These are phyloP conservation scores for Pissodes strobi DNA, from an alignment of 1,140 invertebrate species.

Conservation along the genomic window DNA sequence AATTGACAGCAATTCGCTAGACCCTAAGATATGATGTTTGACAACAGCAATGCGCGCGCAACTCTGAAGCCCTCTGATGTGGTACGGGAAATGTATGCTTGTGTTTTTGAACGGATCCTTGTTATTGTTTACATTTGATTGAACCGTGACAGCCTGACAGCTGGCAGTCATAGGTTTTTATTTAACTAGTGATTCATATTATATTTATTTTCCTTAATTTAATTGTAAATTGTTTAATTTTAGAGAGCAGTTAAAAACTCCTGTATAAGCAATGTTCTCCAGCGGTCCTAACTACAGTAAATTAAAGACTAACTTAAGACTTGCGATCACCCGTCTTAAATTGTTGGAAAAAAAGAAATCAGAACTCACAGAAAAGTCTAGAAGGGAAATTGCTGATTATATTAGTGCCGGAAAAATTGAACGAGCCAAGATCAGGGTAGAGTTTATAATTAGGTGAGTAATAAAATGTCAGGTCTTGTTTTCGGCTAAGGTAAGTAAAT, in stretches of 20 bases:
- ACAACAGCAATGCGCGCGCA: no score
- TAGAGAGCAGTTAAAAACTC: neutral
- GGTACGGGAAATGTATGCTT: no score
- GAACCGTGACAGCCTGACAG: no score
- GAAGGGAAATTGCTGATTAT: slow-evolving; percentile 98
- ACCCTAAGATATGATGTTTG: no score
- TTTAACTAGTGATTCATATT: neutral
- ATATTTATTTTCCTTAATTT: neutral
- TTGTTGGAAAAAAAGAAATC: slow-evolving; percentile 98
- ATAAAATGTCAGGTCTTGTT: no score
- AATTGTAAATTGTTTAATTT: neutral
- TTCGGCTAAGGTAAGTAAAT: neutral
- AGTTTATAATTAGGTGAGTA: slow-evolving; percentile 87
- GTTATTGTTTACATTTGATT: no score
- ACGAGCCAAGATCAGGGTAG: slow-evolving; percentile 93
- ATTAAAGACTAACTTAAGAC: slow-evolving; percentile 92
- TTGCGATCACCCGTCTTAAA: slow-evolving; percentile 92
- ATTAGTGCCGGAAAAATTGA: slow-evolving; percentile 88
- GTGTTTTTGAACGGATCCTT: no score
- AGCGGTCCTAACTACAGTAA: slow-evolving; percentile 90
- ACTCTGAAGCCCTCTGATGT: no score
- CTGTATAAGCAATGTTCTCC: slow-evolving; percentile 74
- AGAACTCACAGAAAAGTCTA: slow-evolving; percentile 91
- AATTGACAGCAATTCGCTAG: no score
- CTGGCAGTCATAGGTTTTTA: no score